Evolutionary conservation across 2,888 invertebrate species (phyloP), one percentile per base, ranked within the genome.

Genomic region (Morpho achilles): DNA sequence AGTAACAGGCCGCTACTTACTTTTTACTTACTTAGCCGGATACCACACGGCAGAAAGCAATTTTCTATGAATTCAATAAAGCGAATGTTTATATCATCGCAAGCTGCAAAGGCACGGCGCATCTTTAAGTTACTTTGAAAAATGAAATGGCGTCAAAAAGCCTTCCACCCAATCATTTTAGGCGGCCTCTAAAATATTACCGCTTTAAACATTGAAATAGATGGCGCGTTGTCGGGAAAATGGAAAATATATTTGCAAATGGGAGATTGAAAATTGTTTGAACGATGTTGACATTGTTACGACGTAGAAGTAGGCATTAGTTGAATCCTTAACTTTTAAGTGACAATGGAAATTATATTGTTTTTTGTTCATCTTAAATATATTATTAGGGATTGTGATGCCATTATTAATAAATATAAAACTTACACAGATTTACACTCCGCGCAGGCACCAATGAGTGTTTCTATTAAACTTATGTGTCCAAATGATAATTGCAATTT

Each of bases 121-220:
- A 62, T 55, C 61, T 61, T 64, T 56, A 61, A 74, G 76, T 75
- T 75, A 81, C 83, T 82, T 77, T 79, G 76, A 75, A 74, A 81
- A 83, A 82, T 82, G 78, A 80, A 82, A 80, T 78, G 59, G 60
- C 70, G 69, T 79, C 75, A 73, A 77, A 68, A 77, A 76, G 77
- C 75, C 76, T 74, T 70, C 73, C 69, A 64, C 67, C 71, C 73
- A 76, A 79, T 77, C 75, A 75, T 72, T 72, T 75, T 75, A 75
- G 72, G 73, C 74, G 74, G 71, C 67, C 69, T 69, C 68, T 69
- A 69, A 75, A 74, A 76, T 75, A 76, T 77, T 71, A 73, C 71
- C 62, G 67, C 69, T 61, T 68, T 69, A 66, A 70, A 71, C 67
- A 63, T 69, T 61, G 64, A 64, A 67, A 67, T 66, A 62, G 65